phyloP scores from a whole-genome alignment of 2,888 invertebrate genomes.

The Paralinhomoeus sp. region DNA sequence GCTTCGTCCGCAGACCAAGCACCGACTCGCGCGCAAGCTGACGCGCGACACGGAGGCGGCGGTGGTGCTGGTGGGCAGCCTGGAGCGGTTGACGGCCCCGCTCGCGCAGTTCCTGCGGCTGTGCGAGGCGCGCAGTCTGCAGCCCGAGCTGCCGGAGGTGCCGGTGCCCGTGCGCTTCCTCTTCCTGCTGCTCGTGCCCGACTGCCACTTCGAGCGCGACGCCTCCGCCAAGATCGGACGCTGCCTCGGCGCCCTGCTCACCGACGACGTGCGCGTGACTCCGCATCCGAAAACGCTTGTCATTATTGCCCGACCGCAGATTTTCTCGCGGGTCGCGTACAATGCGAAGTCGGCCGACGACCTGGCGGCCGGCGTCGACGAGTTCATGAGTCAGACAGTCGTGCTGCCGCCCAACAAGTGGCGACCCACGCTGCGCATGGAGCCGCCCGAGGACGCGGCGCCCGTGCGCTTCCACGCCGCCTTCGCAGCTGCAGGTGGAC shows the following conservation, averaged over 20 bases:
- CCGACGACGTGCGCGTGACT: conserved; percentile 22
- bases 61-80: conserved; percentile 14
- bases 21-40: conserved; percentile 9
- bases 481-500: too few species aligned
- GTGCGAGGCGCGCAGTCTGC: conserved; percentile 8
- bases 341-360: too few species aligned
- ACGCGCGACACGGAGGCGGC: conserved; percentile 16
- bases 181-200: conserved; percentile 26
- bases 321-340: too few species aligned
- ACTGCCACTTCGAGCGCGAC: conserved; percentile 12
- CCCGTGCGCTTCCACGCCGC: too few species aligned
- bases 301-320: too few species aligned
- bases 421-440: too few species aligned
- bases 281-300: conserved; percentile 1
- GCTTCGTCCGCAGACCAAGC: neutral
- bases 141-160: conserved; percentile 10
- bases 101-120: conserved; percentile 17
- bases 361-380: too few species aligned
- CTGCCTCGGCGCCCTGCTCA: conserved; percentile 26
- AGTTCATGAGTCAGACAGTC: too few species aligned
- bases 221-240: conserved; percentile 21
- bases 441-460: too few species aligned
- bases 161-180: conserved; percentile 28
- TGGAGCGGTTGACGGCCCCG: conserved; percentile 11
- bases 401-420: too few species aligned